phyloP scores from a whole-genome alignment of 2,888 invertebrate genomes.

The Nomada fucata region DNA sequence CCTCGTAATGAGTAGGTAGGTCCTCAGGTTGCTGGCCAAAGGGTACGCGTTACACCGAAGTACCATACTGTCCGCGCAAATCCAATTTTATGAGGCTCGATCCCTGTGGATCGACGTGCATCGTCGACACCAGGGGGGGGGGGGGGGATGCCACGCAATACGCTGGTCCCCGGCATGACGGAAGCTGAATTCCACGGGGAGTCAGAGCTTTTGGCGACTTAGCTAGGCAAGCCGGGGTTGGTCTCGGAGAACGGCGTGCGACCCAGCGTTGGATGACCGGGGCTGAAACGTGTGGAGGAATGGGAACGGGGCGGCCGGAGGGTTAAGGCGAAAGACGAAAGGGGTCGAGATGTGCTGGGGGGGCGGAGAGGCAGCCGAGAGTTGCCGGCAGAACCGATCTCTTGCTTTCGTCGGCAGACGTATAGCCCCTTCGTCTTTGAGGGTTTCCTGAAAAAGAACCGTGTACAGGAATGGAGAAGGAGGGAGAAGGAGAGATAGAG shows the following conservation, averaged over 20 bases:
- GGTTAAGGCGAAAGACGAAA: constrained; percentile 41
- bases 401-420: constrained; percentile 52
- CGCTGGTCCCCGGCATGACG: constrained; percentile 65
- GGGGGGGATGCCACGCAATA: constrained; percentile 69
- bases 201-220: constrained; percentile 71
- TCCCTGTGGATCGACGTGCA: constrained; percentile 70
- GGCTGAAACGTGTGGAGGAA: constrained; percentile 20
- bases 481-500: constrained; percentile 27
- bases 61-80: constrained; percentile 63
- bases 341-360: constrained; percentile 39
- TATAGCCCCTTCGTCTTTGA: constrained; percentile 57
- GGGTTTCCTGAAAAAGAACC: constrained; percentile 61
- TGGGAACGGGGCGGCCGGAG: constrained; percentile 30
- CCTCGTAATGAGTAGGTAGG: constrained; percentile 16
- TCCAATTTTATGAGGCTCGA: constrained; percentile 73
- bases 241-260: constrained; percentile 49
- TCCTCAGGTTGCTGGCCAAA: constrained; percentile 20
- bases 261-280: constrained; percentile 33
- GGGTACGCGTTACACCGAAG: constrained; percentile 53
- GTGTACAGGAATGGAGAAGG: constrained; percentile 21
- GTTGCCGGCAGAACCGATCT: constrained; percentile 59
- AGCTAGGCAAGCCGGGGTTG: constrained; percentile 63
- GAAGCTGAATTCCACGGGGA: constrained; percentile 71
- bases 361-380: constrained; percentile 44
- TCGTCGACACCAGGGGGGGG: constrained; percentile 50